phyloP scores from a whole-genome alignment of 2,888 invertebrate genomes.

The Phlogophora meticulosa region DNA sequence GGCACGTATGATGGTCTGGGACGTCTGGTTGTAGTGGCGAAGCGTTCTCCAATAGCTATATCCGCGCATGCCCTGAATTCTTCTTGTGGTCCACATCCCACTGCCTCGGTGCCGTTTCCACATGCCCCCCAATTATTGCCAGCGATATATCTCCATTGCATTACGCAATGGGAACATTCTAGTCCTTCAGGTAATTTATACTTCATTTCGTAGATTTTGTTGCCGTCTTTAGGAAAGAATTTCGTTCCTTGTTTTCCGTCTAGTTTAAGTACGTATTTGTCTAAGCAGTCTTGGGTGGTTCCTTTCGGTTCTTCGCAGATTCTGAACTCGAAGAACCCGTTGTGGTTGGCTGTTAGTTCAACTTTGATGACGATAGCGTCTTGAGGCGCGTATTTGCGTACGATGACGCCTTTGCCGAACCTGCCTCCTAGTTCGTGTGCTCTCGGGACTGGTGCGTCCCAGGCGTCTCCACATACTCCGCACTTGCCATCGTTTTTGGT shows the following conservation, averaged over 20 bases:
- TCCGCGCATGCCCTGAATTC: slow-evolving; percentile 97
- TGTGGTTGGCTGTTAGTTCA: slow-evolving; percentile 97
- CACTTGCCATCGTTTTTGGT: slow-evolving; percentile 95
- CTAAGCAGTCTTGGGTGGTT: slow-evolving; percentile 94
- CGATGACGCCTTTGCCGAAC: slow-evolving; percentile 95
- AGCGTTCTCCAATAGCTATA: slow-evolving; percentile 92
- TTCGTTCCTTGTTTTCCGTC: slow-evolving; percentile 89
- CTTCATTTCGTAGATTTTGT: slow-evolving; percentile 94
- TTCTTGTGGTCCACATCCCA: slow-evolving; percentile 97
- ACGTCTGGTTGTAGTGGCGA: slow-evolving; percentile 84
- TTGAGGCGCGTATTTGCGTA: slow-evolving; percentile 94
- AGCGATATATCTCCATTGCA: slow-evolving; percentile 97
- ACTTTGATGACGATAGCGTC: slow-evolving; percentile 94
- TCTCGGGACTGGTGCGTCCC: slow-evolving; percentile 93
- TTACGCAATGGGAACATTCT: slow-evolving; percentile 95
- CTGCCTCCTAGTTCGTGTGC: slow-evolving; percentile 96
- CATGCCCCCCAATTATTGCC: slow-evolving; percentile 96
- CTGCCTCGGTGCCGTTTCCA: slow-evolving; percentile 93
- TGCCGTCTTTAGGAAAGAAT: slow-evolving; percentile 95
- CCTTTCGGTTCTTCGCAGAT: slow-evolving; percentile 94
- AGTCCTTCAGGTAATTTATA: slow-evolving; percentile 92
- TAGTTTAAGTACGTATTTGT: slow-evolving; percentile 93
- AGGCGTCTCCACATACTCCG: slow-evolving; percentile 96
- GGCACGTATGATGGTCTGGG: slow-evolving; percentile 87
- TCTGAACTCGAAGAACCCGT: slow-evolving; percentile 96